Evolutionary conservation across 2,888 invertebrate species (phyloP).

Genomic region (Drosophila quinaria): DNA sequence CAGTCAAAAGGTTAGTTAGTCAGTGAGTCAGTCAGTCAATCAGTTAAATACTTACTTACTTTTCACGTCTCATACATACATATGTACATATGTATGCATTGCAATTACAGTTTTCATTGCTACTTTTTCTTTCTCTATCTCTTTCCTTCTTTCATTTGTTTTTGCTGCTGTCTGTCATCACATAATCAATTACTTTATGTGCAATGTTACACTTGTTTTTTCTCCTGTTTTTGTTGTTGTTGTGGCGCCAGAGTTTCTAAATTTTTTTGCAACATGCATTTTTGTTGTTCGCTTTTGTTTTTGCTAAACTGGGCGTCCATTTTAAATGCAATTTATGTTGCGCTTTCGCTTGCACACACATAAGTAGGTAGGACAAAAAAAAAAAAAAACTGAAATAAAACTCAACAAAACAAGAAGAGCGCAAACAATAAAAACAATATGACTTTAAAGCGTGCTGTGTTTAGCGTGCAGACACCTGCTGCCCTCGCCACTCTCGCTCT

Average conservation of each 20-base stretch:
- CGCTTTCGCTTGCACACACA: slow-evolving; percentile 56
- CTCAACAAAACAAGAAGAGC: slow-evolving; percentile 21
- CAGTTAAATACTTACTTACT: slow-evolving; percentile 43
- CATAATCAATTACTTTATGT: slow-evolving; percentile 51
- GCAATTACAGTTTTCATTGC: slow-evolving; percentile 8
- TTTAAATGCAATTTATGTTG: slow-evolving; percentile 64
- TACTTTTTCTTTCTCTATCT: slow-evolving; percentile 6
- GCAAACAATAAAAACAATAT: slow-evolving; percentile 6
- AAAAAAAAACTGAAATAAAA: slow-evolving; percentile 33
- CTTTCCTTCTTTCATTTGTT: background rate
- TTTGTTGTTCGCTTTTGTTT: slow-evolving; percentile 25
- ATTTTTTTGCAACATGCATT: slow-evolving; percentile 55
- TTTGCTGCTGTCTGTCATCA: slow-evolving; percentile 39
- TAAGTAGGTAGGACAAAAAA: slow-evolving; percentile 38
- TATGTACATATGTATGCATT: background rate
- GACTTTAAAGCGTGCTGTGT: slow-evolving; percentile 28
- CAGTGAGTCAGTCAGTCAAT: slow-evolving; percentile 24
- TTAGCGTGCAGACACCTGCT: slow-evolving; percentile 33
- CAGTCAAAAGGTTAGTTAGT: slow-evolving; percentile 1
- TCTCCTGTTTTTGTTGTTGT: slow-evolving; percentile 1
- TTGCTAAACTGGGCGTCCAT: slow-evolving; percentile 47
- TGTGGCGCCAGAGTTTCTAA: slow-evolving; percentile 42
- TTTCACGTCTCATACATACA: slow-evolving; percentile 37
- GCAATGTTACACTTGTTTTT: slow-evolving; percentile 46
- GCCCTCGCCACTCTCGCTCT: background rate